phyloP scores from a whole-genome alignment of 1,140 invertebrate genomes.

The Yoshiicerus persimilis region DNA sequence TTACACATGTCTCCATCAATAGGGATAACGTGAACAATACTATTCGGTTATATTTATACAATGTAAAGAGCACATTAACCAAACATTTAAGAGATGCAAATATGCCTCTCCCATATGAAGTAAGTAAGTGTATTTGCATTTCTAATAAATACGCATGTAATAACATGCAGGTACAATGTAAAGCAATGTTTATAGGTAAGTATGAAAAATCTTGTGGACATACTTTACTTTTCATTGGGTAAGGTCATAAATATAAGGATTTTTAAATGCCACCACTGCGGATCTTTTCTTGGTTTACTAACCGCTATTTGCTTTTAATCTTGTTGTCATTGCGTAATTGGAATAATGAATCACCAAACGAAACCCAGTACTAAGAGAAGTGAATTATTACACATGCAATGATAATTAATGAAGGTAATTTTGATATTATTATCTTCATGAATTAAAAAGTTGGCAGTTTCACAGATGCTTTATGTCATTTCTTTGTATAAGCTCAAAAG shows the following conservation, averaged over 20 bases:
- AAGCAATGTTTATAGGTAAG: neutral
- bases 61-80: neutral
- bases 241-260: neutral
- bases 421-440: neutral
- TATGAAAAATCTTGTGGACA: neutral
- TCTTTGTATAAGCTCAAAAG: neutral
- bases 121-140: neutral
- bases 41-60: too few species aligned
- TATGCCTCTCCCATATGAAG: neutral
- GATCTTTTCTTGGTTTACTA: neutral
- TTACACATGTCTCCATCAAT: too few species aligned
- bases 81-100: neutral
- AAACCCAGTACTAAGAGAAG: too few species aligned
- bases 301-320: neutral
- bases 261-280: neutral
- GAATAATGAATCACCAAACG: too few species aligned
- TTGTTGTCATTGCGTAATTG: too few species aligned
- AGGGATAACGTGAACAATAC: too few species aligned
- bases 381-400: too few species aligned
- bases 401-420: too few species aligned
- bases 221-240: neutral
- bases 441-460: too few species aligned
- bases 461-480: neutral
- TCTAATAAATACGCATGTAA: neutral
- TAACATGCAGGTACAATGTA: too few species aligned